These are phyloP conservation scores for Cremastobaeus sp. DNA, from an alignment of 2,888 invertebrate genomes.

Conservation along the genomic window DNA sequence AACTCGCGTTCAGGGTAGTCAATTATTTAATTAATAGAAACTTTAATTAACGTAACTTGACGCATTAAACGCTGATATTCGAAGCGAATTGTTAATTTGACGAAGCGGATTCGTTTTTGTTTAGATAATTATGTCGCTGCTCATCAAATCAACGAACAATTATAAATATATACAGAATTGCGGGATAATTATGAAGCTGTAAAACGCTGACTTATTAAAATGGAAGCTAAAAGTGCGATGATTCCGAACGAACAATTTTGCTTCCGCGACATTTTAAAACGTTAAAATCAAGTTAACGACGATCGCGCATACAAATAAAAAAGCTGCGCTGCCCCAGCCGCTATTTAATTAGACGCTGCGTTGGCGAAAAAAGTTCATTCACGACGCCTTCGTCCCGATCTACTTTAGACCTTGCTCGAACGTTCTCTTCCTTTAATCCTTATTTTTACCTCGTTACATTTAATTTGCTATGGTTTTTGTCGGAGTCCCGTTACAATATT, in stretches of 20 bases:
- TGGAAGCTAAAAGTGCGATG: constrained; percentile 18
- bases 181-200: constrained; percentile 31
- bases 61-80: too few species aligned
- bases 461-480: constrained; percentile 71
- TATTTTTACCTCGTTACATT: constrained; percentile 47
- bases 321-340: constrained; percentile 57
- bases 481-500: constrained; percentile 64
- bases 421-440: constrained; percentile 31
- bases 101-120: too few species aligned
- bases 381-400: constrained; percentile 63
- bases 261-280: constrained; percentile 37
- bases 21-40: too few species aligned
- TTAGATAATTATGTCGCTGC: too few species aligned
- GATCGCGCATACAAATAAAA: constrained; percentile 39
- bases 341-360: constrained; percentile 67
- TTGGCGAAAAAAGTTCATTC: constrained; percentile 68
- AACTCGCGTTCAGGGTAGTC: too few species aligned
- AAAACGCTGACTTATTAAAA: constrained; percentile 40
- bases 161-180: too few species aligned
- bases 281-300: constrained; percentile 44
- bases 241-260: constrained; percentile 29
- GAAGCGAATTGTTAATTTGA: too few species aligned
- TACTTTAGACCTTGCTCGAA: constrained; percentile 1
- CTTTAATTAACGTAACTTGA: too few species aligned
- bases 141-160: too few species aligned